phyloP scores from a whole-genome alignment of 2,888 invertebrate species.

The Elysia crispata region DNA sequence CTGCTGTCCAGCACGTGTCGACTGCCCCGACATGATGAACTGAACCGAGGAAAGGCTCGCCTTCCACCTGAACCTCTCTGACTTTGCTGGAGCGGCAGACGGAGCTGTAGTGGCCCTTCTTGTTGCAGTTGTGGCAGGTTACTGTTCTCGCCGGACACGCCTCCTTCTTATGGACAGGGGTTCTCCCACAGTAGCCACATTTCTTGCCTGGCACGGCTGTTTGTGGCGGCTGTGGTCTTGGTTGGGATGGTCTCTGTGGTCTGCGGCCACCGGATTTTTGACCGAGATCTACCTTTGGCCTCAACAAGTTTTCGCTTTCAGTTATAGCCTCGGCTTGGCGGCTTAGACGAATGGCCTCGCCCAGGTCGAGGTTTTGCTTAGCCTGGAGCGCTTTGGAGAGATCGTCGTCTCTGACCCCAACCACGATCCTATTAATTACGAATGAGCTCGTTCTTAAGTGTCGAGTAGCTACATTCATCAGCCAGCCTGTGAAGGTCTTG shows the following conservation, averaged over 20 bases:
- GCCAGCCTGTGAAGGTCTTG: conserved; percentile 7
- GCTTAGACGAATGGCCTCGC: neutral
- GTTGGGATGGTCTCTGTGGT: no score
- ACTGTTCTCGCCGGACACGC: conserved; percentile 12
- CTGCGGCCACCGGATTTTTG: no score
- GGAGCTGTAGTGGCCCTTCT: conserved; percentile 3
- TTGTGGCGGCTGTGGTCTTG: no score
- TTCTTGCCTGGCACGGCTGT: neutral
- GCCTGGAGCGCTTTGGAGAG: neutral
- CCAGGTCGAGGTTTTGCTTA: neutral
- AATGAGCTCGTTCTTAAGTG: conserved; percentile 14
- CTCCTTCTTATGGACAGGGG: neutral
- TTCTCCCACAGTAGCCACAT: conserved; percentile 16
- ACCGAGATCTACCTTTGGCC: neutral
- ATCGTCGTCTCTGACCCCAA: conserved; percentile 14
- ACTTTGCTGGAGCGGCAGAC: neutral
- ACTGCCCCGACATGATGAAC: neutral
- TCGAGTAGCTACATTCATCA: neutral
- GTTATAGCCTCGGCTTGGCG: conserved; percentile 21
- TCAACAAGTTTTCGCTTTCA: neutral
- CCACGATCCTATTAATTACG: conserved; percentile 29
- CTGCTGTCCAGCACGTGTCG: neutral
- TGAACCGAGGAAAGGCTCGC: neutral
- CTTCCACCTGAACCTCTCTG: neutral
- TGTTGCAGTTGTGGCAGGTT: neutral